phyloP scores from a whole-genome alignment of 2,888 invertebrate species.

The Dryobotodes eremita region DNA sequence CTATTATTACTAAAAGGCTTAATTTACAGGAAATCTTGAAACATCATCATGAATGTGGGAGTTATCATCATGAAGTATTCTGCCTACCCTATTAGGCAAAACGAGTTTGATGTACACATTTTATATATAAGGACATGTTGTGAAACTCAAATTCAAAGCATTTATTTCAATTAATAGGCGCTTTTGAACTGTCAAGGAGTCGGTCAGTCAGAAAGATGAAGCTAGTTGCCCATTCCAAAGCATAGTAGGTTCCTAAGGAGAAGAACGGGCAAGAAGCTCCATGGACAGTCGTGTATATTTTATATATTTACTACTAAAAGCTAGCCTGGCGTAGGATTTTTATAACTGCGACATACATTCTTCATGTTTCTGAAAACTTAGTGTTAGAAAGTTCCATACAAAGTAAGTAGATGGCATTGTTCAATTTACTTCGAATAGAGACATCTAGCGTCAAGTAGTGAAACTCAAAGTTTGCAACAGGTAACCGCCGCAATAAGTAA shows the following conservation, averaged over 20 bases:
- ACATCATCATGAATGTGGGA: background rate
- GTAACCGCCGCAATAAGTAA: background rate
- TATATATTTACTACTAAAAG: background rate
- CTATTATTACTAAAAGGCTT: background rate
- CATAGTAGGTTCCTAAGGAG: background rate
- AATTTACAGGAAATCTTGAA: background rate
- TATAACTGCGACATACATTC: background rate
- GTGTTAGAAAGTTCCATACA: background rate
- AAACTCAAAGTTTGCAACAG: background rate
- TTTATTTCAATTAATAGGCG: background rate
- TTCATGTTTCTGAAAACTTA: too few species aligned
- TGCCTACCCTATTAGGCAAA: background rate
- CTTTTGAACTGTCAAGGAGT: background rate
- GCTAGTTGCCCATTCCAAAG: background rate
- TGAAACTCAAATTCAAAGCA: background rate
- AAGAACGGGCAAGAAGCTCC: background rate
- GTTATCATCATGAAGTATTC: background rate
- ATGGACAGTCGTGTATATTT: background rate
- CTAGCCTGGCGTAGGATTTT: background rate
- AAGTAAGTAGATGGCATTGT: constrained; percentile 46
- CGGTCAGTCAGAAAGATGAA: background rate
- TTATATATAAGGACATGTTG: too few species aligned
- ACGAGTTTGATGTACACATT: background rate
- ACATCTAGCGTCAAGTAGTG: constrained; percentile 31
- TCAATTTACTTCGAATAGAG: background rate